Evolutionary conservation across 2,888 invertebrate genomes (phyloP).

Genomic region (Oasisia sp.): DNA sequence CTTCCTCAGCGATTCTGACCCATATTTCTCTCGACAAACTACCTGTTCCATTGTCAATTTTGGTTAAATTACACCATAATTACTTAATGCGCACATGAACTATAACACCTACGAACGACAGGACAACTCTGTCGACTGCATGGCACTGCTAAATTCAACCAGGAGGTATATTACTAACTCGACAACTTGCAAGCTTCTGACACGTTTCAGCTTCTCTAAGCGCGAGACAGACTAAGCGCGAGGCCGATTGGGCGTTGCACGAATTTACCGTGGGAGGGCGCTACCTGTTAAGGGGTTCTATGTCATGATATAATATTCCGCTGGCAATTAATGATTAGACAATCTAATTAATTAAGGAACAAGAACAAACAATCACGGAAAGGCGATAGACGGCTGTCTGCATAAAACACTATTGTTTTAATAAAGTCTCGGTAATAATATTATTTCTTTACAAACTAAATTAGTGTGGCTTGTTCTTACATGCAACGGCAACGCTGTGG

Average conservation of each 20-base stretch:
- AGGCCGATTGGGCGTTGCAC: background rate
- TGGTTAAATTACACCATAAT: background rate
- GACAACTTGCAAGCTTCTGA: background rate
- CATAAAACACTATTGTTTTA: too few species aligned
- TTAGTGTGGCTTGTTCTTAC: too few species aligned
- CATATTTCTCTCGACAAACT: constrained; percentile 17
- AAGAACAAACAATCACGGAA: too few species aligned
- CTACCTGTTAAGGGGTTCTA: background rate
- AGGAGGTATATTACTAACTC: background rate
- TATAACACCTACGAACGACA: background rate
- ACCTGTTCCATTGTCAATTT: background rate
- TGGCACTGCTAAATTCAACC: background rate
- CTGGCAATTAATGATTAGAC: too few species aligned
- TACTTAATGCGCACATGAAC: background rate
- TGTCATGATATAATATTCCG: too few species aligned
- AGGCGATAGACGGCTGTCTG: too few species aligned
- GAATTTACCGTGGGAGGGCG: background rate
- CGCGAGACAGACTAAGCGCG: background rate
- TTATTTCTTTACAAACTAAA: too few species aligned
- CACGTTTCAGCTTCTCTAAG: background rate
- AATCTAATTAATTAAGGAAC: too few species aligned
- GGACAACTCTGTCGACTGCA: background rate
- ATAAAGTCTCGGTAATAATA: too few species aligned
- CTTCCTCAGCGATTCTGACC: constrained; percentile 2
- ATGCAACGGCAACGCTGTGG: too few species aligned